A percentile compares a stretch with the other conserved stretches of the same genome.
Conservation (phyloP, 2,113 vertebrate species). For the Chaetodon trifascialis region DNA sequence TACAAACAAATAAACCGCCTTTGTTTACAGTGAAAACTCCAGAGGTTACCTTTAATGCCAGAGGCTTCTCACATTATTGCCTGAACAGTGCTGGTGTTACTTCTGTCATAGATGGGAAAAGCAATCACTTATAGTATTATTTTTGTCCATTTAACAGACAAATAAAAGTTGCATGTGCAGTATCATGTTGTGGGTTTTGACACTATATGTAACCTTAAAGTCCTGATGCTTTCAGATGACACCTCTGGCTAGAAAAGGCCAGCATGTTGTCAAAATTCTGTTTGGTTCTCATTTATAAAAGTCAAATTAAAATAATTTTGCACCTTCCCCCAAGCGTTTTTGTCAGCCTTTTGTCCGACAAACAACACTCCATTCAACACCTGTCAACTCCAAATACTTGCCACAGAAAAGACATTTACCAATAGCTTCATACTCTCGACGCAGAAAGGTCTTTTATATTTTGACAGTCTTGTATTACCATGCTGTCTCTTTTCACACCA, state of each 20-base stretch:
- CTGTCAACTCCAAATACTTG: not conserved
- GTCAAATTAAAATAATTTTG: not conserved
- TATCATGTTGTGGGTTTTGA: not conserved
- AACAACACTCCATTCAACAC: conserved; percentile 12
- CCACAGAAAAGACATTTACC: not conserved
- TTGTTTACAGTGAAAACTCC: not conserved
- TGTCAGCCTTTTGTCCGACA: not conserved
- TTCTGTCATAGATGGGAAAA: not conserved
- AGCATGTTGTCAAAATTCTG: not conserved
- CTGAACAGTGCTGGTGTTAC: not conserved
- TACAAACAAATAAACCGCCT: conserved; percentile 1
- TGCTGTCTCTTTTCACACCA: not conserved
- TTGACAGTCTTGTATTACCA: not conserved
- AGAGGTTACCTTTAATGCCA: not conserved
- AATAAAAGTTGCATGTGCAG: not conserved
- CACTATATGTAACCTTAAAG: not conserved
- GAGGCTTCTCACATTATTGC: not conserved
- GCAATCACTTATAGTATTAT: not conserved
- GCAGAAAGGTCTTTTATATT: not conserved
- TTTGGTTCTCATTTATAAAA: not conserved
- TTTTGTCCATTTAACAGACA: not conserved
- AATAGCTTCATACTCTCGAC: not conserved
- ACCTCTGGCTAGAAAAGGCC: not conserved
- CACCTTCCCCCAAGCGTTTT: not conserved
- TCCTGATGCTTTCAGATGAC: not conserved